A percentile compares a stretch with the other conserved stretches of the same genome.
Conservation (phyloP, 2,888 invertebrate genomes). For the Drosophila emarginata region DNA sequence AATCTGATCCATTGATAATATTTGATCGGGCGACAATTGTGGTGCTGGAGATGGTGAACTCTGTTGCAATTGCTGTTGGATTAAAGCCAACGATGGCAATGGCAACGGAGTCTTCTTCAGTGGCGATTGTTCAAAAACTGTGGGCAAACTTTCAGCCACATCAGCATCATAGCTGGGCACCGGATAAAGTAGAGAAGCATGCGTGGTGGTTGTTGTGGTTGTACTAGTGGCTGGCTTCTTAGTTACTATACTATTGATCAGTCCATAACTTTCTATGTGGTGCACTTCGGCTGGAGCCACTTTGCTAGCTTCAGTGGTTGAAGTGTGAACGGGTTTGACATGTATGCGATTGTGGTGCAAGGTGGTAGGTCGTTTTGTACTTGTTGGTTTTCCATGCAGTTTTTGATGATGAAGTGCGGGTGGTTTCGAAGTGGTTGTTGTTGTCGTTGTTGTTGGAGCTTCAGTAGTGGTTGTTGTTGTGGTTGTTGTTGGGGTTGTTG, state of each 20-base stretch:
- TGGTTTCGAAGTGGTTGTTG: slow-evolving; percentile 26
- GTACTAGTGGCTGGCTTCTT: slow-evolving; percentile 4
- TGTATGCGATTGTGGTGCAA: slow-evolving; percentile 50
- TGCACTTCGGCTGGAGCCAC: slow-evolving; percentile 4
- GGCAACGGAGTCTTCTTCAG: slow-evolving; percentile 61
- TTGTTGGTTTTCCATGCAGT: slow-evolving; percentile 41
- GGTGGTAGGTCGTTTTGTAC: slow-evolving; percentile 37
- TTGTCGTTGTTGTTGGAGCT: slow-evolving; percentile 36
- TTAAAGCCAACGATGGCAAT: slow-evolving; percentile 54
- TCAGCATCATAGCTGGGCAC: slow-evolving; percentile 63
- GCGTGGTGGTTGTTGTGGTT: slow-evolving; percentile 39
- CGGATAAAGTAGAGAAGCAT: slow-evolving; percentile 65
- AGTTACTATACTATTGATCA: slow-evolving; percentile 39
- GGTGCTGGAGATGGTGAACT: slow-evolving; percentile 46
- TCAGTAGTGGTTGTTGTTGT: slow-evolving; percentile 25
- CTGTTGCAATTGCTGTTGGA: slow-evolving; percentile 58
- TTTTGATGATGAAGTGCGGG: slow-evolving; percentile 57
- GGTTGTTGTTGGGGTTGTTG: slow-evolving; percentile 20
- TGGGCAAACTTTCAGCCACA: slow-evolving; percentile 31
- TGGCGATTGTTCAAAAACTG: slow-evolving; percentile 30
- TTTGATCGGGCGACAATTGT: slow-evolving; percentile 66
- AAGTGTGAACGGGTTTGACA: slow-evolving; percentile 53
- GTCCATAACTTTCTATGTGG: slow-evolving; percentile 47
- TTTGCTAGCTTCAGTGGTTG: slow-evolving; percentile 49
- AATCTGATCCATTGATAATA: slow-evolving; percentile 80